Evolutionary conservation across 2,113 vertebrate genomes (phyloP).

Genomic region (Myrmophylax atrothorax): DNA sequence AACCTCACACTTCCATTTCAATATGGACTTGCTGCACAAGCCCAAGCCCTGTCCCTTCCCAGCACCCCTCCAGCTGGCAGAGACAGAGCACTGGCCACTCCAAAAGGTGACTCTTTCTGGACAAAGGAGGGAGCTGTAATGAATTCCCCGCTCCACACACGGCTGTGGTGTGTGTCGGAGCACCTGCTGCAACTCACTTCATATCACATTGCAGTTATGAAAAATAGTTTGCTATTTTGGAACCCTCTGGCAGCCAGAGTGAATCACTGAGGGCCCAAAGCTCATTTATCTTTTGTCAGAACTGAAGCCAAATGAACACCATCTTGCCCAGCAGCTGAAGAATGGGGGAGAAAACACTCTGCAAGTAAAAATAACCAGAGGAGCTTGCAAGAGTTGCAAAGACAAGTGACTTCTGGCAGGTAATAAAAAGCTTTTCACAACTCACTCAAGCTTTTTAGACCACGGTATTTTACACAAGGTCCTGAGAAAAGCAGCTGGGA

Average conservation of each 20-base stretch:
- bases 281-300: conserved; percentile 99
- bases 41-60: neutral
- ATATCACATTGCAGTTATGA: conserved; percentile 95
- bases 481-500: neutral
- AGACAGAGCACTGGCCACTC: conserved; percentile 57
- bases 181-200: conserved; percentile 92
- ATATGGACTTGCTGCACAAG: neutral
- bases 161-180: conserved; percentile 85
- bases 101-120: conserved; percentile 73
- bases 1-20: neutral
- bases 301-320: conserved; percentile 97
- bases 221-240: conserved; percentile 99
- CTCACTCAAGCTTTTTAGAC: conserved; percentile 23
- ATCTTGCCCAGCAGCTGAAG: conserved; percentile 95
- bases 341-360: conserved; percentile 83
- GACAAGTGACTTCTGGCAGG: conserved; percentile 82
- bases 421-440: conserved; percentile 82
- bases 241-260: conserved; percentile 97
- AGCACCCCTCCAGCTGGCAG: conserved; percentile 44
- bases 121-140: conserved; percentile 82
- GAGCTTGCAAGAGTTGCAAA: conserved; percentile 82
- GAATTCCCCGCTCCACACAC: conserved; percentile 83
- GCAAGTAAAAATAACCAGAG: conserved; percentile 92
- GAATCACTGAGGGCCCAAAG: conserved; percentile 94
- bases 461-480: neutral